Base-by-base conservation (phyloP, 2,113 vertebrate genomes). In the Pituophis catenifer region DNA sequence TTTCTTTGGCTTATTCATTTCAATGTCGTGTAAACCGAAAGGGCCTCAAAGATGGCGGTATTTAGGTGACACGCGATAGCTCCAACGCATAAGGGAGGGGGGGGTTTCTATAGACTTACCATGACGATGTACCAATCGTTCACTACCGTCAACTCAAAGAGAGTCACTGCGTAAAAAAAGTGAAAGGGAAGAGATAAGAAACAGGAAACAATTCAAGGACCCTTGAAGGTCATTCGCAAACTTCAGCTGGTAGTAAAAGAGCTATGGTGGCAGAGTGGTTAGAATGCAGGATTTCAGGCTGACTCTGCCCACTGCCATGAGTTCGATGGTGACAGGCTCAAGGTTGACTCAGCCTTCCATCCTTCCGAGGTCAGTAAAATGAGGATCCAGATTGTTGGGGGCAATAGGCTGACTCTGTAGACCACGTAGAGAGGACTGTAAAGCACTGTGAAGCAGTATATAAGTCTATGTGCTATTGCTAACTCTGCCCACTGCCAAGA, bases 121-220 rank as follows among this genome's bases (percentile, higher is more conserved):
- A 99, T 99, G 91, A 99, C 99, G 96, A 99, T 99, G 97, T 99
- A 99, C 99, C 99, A 99, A 97, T 99, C 99, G 91, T 99, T 99
- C 97, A 99, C 99, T 0, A 99, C 99, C 0, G 98, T 99, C 96
- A 99, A 97, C 97, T 99, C 99, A 95, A 99, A 99, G 96, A 99
- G 97, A 0, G 99, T 99, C 95, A 99, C 99, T 99, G 97, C 44
- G 96, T 92, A 8, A 9, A 86, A 52, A 8, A 48, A 92, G 12
- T 89, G 70, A 57, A 62, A 19, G 26, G 15, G 7, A 33, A 13
- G 12, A 33, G 53, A 53, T 13, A 24, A 52, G 1, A 50, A n/a
- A 38, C 70, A 75, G 70, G 70, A 33, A 75, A 81, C 75, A 21
- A 44, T 44, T 44, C 88, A 13, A 21, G 7, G 53, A 55, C 48